These are phyloP conservation scores for Aporophyla lueneburgensis DNA, from an alignment of 2,888 invertebrate genomes.

Conservation along the genomic window DNA sequence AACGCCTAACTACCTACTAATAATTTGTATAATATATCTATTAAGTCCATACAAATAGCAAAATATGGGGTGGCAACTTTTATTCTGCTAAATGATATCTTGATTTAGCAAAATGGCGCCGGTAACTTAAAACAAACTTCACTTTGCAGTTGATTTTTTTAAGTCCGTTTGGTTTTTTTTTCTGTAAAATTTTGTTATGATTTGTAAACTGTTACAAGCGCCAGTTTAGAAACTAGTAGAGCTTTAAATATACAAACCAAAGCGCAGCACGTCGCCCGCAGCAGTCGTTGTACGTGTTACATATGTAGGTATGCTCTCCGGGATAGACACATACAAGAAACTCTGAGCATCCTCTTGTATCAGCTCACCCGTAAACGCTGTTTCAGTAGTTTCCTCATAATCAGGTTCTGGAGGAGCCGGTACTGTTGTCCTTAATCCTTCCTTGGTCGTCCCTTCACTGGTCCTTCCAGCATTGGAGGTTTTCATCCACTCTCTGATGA, in stretches of 20 bases:
- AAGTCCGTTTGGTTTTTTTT: too few relatives aligned
- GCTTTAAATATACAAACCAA: not conserved
- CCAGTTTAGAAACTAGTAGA: too few relatives aligned
- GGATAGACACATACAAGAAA: not conserved
- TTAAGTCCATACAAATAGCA: too few relatives aligned
- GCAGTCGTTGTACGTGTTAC: not conserved
- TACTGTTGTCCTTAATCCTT: not conserved
- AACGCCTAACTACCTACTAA: too few relatives aligned
- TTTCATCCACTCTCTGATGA: not conserved
- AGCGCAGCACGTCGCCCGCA: not conserved
- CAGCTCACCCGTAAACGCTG: not conserved
- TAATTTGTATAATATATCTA: too few relatives aligned
- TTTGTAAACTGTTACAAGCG: too few relatives aligned
- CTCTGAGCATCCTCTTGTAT: not conserved
- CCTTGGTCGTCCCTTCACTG: not conserved
- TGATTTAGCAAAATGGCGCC: not conserved
- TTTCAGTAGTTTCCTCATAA: too few relatives aligned
- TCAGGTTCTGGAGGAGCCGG: not conserved
- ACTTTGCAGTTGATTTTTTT: too few relatives aligned
- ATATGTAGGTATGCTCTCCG: fast-evolving
- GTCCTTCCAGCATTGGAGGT: not conserved
- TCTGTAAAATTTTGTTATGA: too few relatives aligned
- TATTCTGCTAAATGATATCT: too few relatives aligned
- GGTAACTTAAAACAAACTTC: too few relatives aligned
- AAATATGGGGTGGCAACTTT: too few relatives aligned